These are phyloP conservation scores for Balanococcus diminutus DNA, from an alignment of 2,888 invertebrate species.

Conservation along the genomic window DNA sequence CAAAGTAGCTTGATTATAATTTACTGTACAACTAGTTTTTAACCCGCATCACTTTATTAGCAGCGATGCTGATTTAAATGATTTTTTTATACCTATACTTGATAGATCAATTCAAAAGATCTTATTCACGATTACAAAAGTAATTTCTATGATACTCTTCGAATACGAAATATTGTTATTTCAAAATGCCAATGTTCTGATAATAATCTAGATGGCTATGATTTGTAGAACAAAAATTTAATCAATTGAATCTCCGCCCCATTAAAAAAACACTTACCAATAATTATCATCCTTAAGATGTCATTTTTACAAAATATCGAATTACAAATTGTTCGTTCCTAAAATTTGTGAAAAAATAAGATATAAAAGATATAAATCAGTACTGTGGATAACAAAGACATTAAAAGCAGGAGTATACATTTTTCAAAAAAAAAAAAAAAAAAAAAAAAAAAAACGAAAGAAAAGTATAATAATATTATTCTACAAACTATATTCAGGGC, in stretches of 20 bases:
- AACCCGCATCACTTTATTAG: slow-evolving; percentile 3
- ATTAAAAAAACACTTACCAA: too few species aligned
- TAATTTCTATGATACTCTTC: background rate
- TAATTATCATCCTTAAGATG: too few species aligned
- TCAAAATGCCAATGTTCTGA: background rate
- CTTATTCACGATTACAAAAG: background rate
- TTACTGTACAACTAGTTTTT: background rate
- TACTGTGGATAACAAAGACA: too few species aligned
- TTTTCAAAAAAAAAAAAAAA: too few species aligned
- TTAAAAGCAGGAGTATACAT: too few species aligned
- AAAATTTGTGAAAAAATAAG: too few species aligned
- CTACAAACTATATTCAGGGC: background rate
- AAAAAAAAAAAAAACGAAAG: background rate
- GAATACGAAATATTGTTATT: background rate
- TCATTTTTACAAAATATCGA: too few species aligned
- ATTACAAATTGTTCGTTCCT: too few species aligned
- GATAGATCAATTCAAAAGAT: background rate
- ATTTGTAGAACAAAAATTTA: background rate
- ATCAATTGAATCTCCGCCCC: too few species aligned
- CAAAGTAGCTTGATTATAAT: background rate
- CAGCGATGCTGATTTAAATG: background rate
- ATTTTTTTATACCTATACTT: background rate
- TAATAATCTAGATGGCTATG: background rate
- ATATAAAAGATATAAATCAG: too few species aligned
- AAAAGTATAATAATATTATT: background rate